Conservation (phyloP, 2,113 vertebrate genomes). For the Meles meles region DNA sequence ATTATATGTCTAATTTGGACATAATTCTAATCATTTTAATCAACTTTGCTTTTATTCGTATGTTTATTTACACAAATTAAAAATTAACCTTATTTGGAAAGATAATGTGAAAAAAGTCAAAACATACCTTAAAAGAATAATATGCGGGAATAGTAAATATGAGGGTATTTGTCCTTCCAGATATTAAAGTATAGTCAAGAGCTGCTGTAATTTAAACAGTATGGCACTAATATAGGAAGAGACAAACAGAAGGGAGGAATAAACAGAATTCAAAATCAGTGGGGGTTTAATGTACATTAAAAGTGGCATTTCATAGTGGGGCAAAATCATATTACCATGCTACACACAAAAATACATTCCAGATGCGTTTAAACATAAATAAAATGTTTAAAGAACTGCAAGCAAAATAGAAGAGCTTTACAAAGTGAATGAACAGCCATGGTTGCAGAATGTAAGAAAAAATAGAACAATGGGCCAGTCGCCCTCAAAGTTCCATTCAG, state of each 20-base stretch:
- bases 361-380: neutral
- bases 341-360: conserved; percentile 12
- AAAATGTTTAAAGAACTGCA: neutral
- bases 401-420: neutral
- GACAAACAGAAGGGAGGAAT: neutral
- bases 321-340: neutral
- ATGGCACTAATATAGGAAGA: neutral
- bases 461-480: neutral
- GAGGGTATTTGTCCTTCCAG: neutral
- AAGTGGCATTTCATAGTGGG: neutral
- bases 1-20: neutral
- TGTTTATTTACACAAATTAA: neutral
- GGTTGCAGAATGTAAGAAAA: neutral
- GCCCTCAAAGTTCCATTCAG: neutral
- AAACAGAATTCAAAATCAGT: conserved; percentile 8
- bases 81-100: conserved; percentile 14
- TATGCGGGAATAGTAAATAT: neutral
- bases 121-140: neutral
- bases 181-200: neutral
- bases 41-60: neutral
- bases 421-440: neutral
- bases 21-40: neutral
- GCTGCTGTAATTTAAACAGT: neutral
- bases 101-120: neutral
- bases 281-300: neutral